phyloP scores from a whole-genome alignment of 2,113 vertebrate genomes.

The Numenius arquata region DNA sequence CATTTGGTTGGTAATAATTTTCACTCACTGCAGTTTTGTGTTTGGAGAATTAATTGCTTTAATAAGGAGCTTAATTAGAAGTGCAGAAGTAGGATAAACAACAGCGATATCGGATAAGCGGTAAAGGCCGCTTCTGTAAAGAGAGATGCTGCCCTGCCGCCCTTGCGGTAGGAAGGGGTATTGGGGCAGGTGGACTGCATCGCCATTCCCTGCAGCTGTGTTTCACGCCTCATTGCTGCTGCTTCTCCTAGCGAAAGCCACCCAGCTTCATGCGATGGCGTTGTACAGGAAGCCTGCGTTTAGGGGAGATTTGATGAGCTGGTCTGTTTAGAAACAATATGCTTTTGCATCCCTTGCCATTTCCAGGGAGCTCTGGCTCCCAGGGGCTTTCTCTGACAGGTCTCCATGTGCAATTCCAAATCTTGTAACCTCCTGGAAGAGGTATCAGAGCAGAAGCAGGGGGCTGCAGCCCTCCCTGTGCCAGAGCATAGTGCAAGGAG shows the following conservation, averaged over 20 bases:
- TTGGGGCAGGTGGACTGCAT: background rate
- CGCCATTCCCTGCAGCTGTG: background rate
- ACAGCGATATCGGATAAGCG: background rate
- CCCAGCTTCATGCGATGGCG: accelerated
- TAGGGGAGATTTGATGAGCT: background rate
- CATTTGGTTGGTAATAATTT: constrained; percentile 7
- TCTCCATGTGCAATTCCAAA: background rate
- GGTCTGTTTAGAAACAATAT: background rate
- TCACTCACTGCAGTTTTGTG: background rate
- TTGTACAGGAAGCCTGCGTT: background rate
- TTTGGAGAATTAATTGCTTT: constrained; percentile 59
- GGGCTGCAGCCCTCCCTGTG: background rate
- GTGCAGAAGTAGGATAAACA: constrained; percentile 11
- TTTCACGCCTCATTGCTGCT: background rate
- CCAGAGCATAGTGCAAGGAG: background rate
- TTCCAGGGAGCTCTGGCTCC: background rate
- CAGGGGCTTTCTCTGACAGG: background rate
- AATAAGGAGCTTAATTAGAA: constrained; percentile 58
- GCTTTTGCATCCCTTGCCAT: background rate
- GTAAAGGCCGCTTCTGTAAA: background rate
- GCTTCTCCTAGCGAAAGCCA: background rate
- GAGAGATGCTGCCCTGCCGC: background rate
- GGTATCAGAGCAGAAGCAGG: background rate
- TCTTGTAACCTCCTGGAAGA: background rate
- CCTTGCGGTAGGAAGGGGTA: background rate